These are phyloP conservation scores for Oxyura jamaicensis DNA, from an alignment of 2,113 vertebrate genomes.

Conservation along the genomic window DNA sequence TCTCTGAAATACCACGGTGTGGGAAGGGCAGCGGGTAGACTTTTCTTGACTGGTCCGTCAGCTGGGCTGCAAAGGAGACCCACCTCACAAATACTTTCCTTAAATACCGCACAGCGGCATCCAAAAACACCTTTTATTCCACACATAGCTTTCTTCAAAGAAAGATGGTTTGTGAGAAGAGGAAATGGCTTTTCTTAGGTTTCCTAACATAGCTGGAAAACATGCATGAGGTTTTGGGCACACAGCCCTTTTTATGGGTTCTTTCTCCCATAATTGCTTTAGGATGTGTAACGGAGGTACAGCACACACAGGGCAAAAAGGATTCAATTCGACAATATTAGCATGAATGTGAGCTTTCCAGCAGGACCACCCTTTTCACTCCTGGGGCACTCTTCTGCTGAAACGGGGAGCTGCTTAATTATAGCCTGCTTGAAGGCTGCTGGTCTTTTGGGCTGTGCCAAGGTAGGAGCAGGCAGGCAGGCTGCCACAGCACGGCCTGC, in stretches of 20 bases:
- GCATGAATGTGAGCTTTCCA: not conserved
- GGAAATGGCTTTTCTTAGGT: slow-evolving; percentile 61
- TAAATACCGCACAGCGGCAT: not conserved
- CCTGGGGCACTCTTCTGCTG: not conserved
- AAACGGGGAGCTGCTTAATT: slow-evolving; percentile 20
- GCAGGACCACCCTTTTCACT: not conserved
- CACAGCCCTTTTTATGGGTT: slow-evolving; percentile 20
- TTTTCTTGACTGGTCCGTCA: not conserved
- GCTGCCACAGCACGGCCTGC: not conserved
- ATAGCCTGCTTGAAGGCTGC: not conserved
- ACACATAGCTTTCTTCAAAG: slow-evolving; percentile 40
- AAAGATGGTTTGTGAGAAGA: slow-evolving; percentile 32
- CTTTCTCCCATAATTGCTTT: not conserved
- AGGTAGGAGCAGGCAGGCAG: accelerated
- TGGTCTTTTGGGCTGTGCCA: not conserved
- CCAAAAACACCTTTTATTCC: slow-evolving; percentile 19
- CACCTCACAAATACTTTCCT: slow-evolving; percentile 7
- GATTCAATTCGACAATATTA: not conserved
- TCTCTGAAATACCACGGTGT: not conserved
- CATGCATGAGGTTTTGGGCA: slow-evolving; percentile 51
- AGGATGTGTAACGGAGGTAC: slow-evolving; percentile 18
- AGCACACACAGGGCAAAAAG: not conserved
- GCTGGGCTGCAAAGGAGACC: not conserved
- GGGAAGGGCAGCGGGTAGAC: not conserved
- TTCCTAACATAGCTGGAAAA: slow-evolving; percentile 49